Evolutionary conservation across 2,113 vertebrate species (phyloP).

Genomic region (Tiliqua scincoides): DNA sequence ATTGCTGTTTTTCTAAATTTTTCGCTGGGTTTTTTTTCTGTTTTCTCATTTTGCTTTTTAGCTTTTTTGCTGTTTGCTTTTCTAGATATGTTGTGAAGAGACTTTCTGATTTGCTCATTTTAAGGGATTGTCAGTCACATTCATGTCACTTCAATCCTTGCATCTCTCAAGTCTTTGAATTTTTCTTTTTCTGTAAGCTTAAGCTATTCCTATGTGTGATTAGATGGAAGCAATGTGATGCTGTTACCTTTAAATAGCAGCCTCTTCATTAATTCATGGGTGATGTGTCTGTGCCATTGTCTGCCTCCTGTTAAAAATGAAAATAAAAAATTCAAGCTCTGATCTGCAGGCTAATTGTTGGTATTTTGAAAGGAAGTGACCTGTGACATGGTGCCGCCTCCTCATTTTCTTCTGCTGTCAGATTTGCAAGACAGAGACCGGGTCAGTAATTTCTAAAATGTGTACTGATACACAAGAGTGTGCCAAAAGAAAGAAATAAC

Average conservation of each 20-base stretch:
- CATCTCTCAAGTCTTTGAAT: not conserved
- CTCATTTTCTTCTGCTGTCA: constrained; percentile 34
- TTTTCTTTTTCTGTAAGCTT: not conserved
- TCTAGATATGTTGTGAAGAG: not conserved
- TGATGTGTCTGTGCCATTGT: not conserved
- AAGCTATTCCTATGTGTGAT: not conserved
- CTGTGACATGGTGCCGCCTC: not conserved
- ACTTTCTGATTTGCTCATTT: not conserved
- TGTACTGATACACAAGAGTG: not conserved
- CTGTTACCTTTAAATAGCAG: not conserved
- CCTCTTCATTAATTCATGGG: not conserved
- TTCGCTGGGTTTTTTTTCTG: too few relatives aligned
- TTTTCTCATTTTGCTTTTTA: too few relatives aligned
- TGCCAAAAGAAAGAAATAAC: not conserved
- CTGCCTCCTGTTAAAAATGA: not conserved
- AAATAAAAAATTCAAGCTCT: not conserved
- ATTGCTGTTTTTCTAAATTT: too few relatives aligned
- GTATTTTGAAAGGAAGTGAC: not conserved
- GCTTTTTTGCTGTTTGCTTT: not conserved
- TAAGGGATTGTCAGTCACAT: not conserved
- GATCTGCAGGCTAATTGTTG: constrained; percentile 19
- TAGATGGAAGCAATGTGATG: constrained; percentile 29
- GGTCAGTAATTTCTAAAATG: not conserved
- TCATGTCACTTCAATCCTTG: not conserved
- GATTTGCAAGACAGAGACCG: not conserved